phyloP scores from a whole-genome alignment of 1,140 invertebrate genomes.

The Acromyrmex echinatior region DNA sequence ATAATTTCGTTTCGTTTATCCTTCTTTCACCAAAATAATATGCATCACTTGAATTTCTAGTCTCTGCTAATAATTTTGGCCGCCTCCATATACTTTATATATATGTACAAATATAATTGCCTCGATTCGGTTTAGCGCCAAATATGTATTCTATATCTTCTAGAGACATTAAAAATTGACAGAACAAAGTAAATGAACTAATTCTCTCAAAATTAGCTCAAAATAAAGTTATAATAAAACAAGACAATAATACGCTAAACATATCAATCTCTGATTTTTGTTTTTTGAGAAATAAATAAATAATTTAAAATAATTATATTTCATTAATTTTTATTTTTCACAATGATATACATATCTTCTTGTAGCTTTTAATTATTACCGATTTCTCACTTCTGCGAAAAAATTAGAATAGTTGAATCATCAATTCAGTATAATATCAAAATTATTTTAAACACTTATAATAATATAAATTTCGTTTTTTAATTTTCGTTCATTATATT shows the following conservation, averaged over 20 bases:
- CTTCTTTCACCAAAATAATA: not conserved
- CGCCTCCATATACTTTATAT: not conserved
- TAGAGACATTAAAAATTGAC: not conserved
- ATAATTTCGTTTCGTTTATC: conserved; percentile 10
- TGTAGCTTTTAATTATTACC: not conserved
- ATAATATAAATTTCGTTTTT: not conserved
- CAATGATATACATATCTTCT: not conserved
- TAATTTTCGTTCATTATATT: not conserved
- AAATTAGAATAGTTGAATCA: not conserved
- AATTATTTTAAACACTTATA: not conserved
- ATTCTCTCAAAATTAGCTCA: not conserved
- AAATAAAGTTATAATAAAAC: not conserved
- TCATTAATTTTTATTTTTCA: not conserved
- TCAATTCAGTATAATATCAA: not conserved
- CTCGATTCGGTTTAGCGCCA: not conserved
- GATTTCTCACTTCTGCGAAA: not conserved
- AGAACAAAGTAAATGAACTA: not conserved
- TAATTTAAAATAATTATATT: not conserved
- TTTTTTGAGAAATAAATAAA: too few relatives aligned
- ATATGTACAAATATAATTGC: too few relatives aligned
- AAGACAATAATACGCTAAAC: not conserved
- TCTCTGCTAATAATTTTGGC: not conserved
- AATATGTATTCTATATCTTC: too few relatives aligned
- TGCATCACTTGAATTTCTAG: not conserved
- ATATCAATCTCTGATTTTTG: not conserved